These are phyloP conservation scores for Melitaea cinxia DNA, from an alignment of 1,140 invertebrate species.

Conservation along the genomic window DNA sequence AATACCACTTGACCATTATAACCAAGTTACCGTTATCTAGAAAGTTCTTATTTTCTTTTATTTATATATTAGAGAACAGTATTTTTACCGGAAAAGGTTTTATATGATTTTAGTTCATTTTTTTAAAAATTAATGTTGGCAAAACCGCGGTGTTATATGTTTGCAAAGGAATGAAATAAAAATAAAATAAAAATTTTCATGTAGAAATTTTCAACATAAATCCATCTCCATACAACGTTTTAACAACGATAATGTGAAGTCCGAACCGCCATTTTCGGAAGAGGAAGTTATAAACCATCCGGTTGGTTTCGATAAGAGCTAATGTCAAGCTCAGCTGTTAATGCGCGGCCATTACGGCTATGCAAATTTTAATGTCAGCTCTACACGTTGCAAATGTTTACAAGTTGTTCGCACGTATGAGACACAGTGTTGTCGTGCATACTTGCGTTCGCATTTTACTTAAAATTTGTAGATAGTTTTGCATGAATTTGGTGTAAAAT, in stretches of 20 bases:
- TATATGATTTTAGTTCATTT: too few species aligned
- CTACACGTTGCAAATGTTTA: conserved; percentile 22
- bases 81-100: too few species aligned
- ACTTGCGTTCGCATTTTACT: background rate
- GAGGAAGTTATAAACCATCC: conserved; percentile 51
- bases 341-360: conserved; percentile 43
- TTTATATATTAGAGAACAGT: too few species aligned
- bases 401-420: conserved; percentile 9
- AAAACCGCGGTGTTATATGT: too few species aligned
- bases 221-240: conserved; percentile 22
- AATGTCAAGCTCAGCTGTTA: conserved; percentile 49
- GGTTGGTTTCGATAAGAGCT: conserved; percentile 47
- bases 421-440: background rate
- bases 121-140: too few species aligned
- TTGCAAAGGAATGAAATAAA: too few species aligned
- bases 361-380: conserved; percentile 46
- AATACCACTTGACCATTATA: too few species aligned
- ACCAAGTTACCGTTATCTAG: too few species aligned
- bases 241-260: conserved; percentile 31
- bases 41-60: too few species aligned
- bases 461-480: background rate
- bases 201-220: conserved; percentile 1
- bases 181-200: background rate
- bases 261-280: conserved; percentile 44
- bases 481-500: background rate